Percentiles rank a stretch among this genome's conserved stretches.
phyloP scores from a whole-genome alignment of 35 echinoderm and acorn worm genomes.

The Eucidaris tribuloides region DNA sequence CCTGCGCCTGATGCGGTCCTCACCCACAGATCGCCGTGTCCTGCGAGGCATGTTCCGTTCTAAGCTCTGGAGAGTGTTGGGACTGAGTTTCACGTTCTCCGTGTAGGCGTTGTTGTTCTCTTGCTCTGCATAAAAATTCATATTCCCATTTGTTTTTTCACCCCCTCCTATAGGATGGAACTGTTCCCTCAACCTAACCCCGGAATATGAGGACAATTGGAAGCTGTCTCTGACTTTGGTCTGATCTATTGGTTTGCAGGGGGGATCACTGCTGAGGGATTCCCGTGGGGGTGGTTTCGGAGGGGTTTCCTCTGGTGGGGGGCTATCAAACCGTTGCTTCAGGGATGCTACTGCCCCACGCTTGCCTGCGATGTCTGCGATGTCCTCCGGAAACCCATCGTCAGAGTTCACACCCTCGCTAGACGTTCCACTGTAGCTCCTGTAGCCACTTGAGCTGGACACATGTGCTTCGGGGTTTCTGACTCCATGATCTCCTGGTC shows the following conservation, averaged over 20 bases:
- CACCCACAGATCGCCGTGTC: conserved; percentile 48
- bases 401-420: no score
- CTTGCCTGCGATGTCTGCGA: neutral
- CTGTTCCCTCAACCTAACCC: neutral
- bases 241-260: neutral
- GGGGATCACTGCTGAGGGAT: no score
- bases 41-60: conserved; percentile 47
- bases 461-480: neutral
- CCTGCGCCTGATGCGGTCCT: conserved; percentile 30
- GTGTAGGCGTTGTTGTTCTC: conserved; percentile 20
- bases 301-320: neutral
- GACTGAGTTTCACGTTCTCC: conserved; percentile 30
- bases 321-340: neutral
- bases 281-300: conserved; percentile 1
- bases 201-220: neutral
- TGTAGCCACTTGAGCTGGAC: neutral
- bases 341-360: conserved; percentile 8
- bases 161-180: neutral
- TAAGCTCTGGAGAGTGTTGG: conserved; percentile 46
- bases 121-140: neutral
- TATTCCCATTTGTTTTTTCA: conserved; percentile 1
- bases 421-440: conserved; percentile 17
- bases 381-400: neutral
- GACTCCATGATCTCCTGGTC: neutral
- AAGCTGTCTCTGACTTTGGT: no score